Percentiles rank a stretch among this genome's conserved stretches.
Conservation (phyloP, 2,888 invertebrate species). For the Julus scandinavius region DNA sequence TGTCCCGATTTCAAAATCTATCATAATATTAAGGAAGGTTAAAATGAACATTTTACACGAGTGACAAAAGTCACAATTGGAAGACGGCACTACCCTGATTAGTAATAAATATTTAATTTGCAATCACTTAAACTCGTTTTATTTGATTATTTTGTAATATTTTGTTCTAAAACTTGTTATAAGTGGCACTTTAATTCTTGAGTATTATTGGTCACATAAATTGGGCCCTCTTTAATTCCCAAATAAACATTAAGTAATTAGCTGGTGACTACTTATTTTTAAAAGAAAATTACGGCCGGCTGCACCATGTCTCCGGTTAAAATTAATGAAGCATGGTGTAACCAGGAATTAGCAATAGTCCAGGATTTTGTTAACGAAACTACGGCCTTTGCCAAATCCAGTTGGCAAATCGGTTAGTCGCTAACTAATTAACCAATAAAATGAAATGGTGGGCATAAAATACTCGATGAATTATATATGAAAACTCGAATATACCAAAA, state of each 20-base stretch:
- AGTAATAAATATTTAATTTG: background rate
- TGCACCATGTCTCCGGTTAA: background rate
- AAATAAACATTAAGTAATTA: background rate
- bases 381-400: background rate
- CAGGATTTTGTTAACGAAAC: background rate
- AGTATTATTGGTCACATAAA: background rate
- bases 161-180: slow-evolving; percentile 34
- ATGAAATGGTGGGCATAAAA: slow-evolving; percentile 43
- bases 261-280: background rate
- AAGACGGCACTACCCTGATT: background rate
- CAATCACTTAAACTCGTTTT: background rate
- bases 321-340: background rate
- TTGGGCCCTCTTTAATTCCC: background rate
- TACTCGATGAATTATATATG: slow-evolving; percentile 10
- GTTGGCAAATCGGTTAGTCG: background rate
- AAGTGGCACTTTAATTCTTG: slow-evolving; percentile 44
- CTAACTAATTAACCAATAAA: background rate
- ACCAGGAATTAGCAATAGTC: background rate
- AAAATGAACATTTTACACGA: background rate
- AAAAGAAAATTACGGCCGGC: background rate
- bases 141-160: background rate
- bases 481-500: slow-evolving; percentile 31
- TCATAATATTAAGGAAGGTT: background rate
- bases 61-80: background rate
- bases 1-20: too few species aligned